Percentiles rank a stretch among this genome's conserved stretches.
Conservation (phyloP, 2,113 vertebrate genomes). For the Gopherus evgoodei region DNA sequence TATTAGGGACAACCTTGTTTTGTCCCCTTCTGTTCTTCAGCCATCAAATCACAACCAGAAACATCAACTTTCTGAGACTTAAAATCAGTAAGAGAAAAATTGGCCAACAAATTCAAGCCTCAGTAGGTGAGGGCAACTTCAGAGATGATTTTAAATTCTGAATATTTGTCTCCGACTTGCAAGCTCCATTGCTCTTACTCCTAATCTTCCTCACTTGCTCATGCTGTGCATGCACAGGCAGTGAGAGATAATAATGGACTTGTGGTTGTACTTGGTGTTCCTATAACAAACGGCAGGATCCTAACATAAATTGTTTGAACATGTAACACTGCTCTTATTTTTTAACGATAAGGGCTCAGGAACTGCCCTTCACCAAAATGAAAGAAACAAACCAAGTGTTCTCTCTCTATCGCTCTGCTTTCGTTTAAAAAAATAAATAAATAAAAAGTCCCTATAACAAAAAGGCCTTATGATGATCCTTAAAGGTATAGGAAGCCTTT, state of each 20-base stretch:
- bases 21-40: background rate
- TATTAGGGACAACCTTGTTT: fast-evolving
- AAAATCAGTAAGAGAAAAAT: background rate
- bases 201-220: conserved; percentile 41
- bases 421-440: conserved; percentile 57
- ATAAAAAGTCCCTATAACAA: conserved; percentile 42
- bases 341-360: conserved; percentile 45
- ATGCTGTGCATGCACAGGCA: conserved; percentile 17
- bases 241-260: conserved; percentile 57
- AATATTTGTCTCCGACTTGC: conserved; percentile 47
- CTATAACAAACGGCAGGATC: conserved; percentile 47
- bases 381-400: conserved; percentile 49
- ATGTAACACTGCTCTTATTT: conserved; percentile 56
- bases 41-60: fast-evolving
- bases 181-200: conserved; percentile 41
- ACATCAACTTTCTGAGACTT: background rate
- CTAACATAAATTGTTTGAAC: conserved; percentile 55
- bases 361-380: conserved; percentile 55
- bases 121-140: background rate
- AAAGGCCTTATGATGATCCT: conserved; percentile 25
- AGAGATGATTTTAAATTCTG: conserved; percentile 27
- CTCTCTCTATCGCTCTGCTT: background rate
- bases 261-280: conserved; percentile 56
- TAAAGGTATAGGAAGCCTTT: conserved; percentile 46
- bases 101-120: conserved; percentile 21